These are phyloP conservation scores for Symphodus melops DNA, from an alignment of 2,113 vertebrate genomes.

Conservation along the genomic window DNA sequence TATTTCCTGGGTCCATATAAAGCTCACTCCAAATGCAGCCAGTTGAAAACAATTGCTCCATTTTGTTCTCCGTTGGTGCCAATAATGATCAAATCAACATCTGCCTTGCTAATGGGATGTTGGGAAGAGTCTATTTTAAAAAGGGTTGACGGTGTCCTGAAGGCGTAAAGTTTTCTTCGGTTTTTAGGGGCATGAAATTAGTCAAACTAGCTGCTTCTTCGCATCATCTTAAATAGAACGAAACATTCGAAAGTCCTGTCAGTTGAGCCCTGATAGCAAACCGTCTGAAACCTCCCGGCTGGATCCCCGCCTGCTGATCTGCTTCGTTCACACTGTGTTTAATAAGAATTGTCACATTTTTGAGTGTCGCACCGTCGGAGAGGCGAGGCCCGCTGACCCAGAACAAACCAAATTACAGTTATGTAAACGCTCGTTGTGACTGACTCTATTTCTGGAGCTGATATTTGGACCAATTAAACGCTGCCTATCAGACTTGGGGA, in stretches of 20 bases:
- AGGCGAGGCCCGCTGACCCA: slow-evolving; percentile 68
- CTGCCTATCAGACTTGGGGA: slow-evolving; percentile 62
- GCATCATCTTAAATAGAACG: slow-evolving; percentile 1
- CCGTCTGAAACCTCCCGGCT: slow-evolving; percentile 18
- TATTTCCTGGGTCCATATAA: too few species aligned
- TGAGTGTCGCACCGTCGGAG: slow-evolving; percentile 39
- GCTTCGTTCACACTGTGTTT: slow-evolving; percentile 52
- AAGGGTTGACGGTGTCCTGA: neutral
- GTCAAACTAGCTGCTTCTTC: slow-evolving; percentile 9
- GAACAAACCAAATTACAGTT: slow-evolving; percentile 72
- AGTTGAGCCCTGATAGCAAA: slow-evolving; percentile 15
- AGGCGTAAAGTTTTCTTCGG: neutral
- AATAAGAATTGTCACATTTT: slow-evolving; percentile 65
- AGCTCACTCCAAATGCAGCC: too few species aligned
- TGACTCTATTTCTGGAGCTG: slow-evolving; percentile 66
- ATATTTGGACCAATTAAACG: slow-evolving; percentile 73
- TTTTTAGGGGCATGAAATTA: slow-evolving; percentile 13
- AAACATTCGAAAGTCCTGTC: slow-evolving; percentile 20
- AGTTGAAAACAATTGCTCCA: too few species aligned
- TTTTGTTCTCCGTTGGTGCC: too few species aligned
- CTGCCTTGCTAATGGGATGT: neutral
- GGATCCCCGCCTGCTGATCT: slow-evolving; percentile 41
- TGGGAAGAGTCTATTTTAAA: neutral
- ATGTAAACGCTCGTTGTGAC: slow-evolving; percentile 56
- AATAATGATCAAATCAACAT: neutral